Conservation (phyloP, 30 jellyfish, hydroid and myxozoan species). For the Aurelia aurita complex sp. Pacific region DNA sequence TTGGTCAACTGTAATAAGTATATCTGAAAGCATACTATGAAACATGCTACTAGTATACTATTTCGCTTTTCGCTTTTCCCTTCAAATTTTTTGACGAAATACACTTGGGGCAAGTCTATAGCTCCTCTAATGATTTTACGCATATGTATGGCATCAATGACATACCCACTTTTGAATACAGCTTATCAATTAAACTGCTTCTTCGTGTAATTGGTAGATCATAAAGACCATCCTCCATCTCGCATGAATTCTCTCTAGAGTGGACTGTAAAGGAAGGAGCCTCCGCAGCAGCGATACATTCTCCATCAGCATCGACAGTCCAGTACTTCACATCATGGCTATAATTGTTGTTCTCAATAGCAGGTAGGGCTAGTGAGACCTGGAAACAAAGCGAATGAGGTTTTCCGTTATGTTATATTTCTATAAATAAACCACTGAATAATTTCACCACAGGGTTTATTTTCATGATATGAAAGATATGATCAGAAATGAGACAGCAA, state of each 20-base stretch:
- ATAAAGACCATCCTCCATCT: constrained; percentile 28
- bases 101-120: too few relatives aligned
- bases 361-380: not conserved
- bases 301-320: constrained; percentile 33
- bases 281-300: constrained; percentile 6
- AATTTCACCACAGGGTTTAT: too few relatives aligned
- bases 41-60: too few relatives aligned
- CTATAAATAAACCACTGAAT: too few relatives aligned
- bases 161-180: constrained; percentile 46
- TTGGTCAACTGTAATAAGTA: too few relatives aligned
- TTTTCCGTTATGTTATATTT: too few relatives aligned
- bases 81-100: too few relatives aligned
- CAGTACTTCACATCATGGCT: not conserved
- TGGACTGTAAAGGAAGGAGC: constrained; percentile 23
- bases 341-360: not conserved
- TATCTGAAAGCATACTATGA: too few relatives aligned
- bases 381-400: not conserved
- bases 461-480: too few relatives aligned
- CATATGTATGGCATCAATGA: not conserved
- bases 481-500: too few relatives aligned
- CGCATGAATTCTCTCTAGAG: not conserved
- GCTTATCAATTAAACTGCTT: constrained; percentile 3
- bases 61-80: too few relatives aligned
- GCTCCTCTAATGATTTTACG: too few relatives aligned
- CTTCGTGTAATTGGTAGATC: constrained; percentile 34